Conservation (phyloP, 2,113 vertebrate genomes). For the Terrapene triunguis region DNA sequence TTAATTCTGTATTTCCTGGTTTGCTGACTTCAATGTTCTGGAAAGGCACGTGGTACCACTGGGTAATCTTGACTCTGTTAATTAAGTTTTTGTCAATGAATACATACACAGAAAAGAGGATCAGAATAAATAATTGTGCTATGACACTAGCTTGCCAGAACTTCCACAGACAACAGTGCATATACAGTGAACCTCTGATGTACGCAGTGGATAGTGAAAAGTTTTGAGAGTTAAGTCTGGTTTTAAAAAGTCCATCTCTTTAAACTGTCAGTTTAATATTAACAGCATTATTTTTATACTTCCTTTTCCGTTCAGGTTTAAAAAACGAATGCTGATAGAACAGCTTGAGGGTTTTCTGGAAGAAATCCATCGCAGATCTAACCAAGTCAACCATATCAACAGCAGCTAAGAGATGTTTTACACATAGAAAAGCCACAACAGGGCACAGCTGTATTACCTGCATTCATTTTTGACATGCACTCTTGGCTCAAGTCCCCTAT, state of each 20-base stretch:
- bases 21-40: neutral
- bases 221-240: neutral
- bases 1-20: neutral
- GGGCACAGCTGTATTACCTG: constrained; percentile 75
- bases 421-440: constrained; percentile 70
- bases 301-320: constrained; percentile 87
- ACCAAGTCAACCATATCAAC: constrained; percentile 92
- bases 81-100: neutral
- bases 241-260: neutral
- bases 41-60: neutral
- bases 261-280: neutral
- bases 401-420: constrained; percentile 79
- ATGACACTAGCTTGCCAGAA: neutral
- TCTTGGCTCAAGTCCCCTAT: constrained; percentile 69
- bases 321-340: constrained; percentile 97
- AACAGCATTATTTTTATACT: constrained; percentile 33
- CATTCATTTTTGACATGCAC: constrained; percentile 84
- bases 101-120: neutral
- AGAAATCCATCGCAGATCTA: constrained; percentile 92
- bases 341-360: constrained; percentile 95
- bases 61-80: neutral
- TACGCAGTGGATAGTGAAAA: neutral
- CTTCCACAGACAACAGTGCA: accelerated
- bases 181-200: neutral
- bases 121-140: neutral